Evolutionary conservation across 1,140 invertebrate species (phyloP).

Genomic region (Lamellibrachia luymesi): DNA sequence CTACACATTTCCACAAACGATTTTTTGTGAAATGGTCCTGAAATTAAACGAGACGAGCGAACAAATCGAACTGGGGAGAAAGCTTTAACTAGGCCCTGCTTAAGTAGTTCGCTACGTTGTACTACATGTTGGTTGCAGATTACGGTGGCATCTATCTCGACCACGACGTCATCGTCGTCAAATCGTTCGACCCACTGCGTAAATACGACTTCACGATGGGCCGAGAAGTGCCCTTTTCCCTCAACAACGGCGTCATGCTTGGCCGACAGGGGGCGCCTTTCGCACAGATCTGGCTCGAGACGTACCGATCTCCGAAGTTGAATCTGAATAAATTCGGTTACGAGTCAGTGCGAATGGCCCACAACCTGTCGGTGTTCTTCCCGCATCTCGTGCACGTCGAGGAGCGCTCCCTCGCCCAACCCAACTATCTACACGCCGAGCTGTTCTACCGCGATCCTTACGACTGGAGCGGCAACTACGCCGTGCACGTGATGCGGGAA

Average conservation of each 20-base stretch:
- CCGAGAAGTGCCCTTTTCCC: constrained; percentile 14
- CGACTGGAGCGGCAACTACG: constrained; percentile 19
- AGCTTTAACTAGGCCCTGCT: not conserved
- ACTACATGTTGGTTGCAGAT: not conserved
- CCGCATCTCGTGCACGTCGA: constrained; percentile 21
- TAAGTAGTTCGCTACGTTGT: not conserved
- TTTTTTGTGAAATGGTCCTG: not conserved
- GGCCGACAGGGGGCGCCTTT: constrained; percentile 17
- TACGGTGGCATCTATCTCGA: constrained; percentile 23
- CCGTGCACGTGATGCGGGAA: constrained; percentile 11
- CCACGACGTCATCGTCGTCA: constrained; percentile 18
- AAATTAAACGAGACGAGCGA: not conserved
- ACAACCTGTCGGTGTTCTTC: not conserved
- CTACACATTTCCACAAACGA: not conserved
- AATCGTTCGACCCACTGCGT: constrained; percentile 16
- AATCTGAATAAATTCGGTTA: not conserved
- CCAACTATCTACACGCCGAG: not conserved
- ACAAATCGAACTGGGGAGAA: not conserved
- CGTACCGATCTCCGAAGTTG: not conserved
- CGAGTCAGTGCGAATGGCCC: not conserved
- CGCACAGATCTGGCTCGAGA: constrained; percentile 12
- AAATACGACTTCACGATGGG: constrained; percentile 5
- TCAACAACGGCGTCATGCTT: constrained; percentile 8
- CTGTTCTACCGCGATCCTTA: constrained; percentile 11
- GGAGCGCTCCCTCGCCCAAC: not conserved